Percentiles rank a stretch among this genome's conserved stretches.
These are phyloP conservation scores for Oryzias sinensis DNA, from an alignment of 2,797 vertebrate species.

Conservation along the genomic window DNA sequence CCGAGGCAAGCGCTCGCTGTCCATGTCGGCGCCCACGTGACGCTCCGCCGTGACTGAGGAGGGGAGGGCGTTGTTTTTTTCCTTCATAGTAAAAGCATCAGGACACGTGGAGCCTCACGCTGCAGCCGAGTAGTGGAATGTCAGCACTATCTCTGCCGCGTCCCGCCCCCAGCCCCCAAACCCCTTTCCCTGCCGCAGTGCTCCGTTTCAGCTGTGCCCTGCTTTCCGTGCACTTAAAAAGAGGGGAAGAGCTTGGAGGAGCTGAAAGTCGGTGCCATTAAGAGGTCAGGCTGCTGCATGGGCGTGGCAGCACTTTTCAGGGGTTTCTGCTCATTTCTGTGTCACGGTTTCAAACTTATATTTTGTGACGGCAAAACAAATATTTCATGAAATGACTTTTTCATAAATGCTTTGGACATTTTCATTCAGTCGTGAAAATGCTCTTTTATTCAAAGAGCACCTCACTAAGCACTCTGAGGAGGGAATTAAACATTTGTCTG, in stretches of 20 bases:
- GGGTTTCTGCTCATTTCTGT: conserved; percentile 15
- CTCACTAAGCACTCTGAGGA: conserved; percentile 28
- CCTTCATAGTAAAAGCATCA: conserved; percentile 68
- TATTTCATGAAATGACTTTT: too few species aligned
- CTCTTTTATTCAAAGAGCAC: conserved; percentile 31
- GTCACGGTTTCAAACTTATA: not conserved
- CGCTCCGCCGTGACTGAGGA: conserved; percentile 16
- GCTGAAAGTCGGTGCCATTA: conserved; percentile 49
- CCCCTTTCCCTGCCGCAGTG: conserved; percentile 54
- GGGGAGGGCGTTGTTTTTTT: conserved; percentile 60
- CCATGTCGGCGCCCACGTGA: conserved; percentile 67
- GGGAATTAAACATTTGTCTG: conserved; percentile 56
- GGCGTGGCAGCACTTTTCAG: conserved; percentile 59
- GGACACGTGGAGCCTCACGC: conserved; percentile 79
- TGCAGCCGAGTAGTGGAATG: conserved; percentile 72
- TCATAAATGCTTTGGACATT: conserved; percentile 2
- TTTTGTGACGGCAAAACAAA: too few species aligned
- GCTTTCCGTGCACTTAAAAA: conserved; percentile 19
- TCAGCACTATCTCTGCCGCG: conserved; percentile 59
- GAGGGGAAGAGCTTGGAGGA: conserved; percentile 23
- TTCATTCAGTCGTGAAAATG: not conserved
- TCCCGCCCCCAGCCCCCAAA: conserved; percentile 41
- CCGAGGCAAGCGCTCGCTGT: conserved; percentile 59
- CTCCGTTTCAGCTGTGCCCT: conserved; percentile 44
- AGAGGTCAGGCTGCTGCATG: conserved; percentile 69